Evolutionary conservation across 1,140 invertebrate genomes (phyloP), one percentile per base, ranked within the genome.

Genomic region (Zaprionus camerounensis): DNA sequence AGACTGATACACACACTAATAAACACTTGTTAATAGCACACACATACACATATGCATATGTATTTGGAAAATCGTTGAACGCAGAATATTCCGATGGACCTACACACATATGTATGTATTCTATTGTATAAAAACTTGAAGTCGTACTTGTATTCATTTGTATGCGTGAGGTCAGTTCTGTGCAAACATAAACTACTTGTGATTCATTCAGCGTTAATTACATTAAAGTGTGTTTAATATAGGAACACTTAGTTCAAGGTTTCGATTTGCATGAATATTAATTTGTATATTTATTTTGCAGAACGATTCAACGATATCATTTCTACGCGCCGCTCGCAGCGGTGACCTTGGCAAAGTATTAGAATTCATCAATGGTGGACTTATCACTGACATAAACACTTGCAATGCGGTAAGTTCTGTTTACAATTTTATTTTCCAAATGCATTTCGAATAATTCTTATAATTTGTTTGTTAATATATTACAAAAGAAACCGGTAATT

Each of bases 311-410:
- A 97, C 96, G 83, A 97, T 96, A 80, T 95, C 96, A 61, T 97
- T 99, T 94, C 94, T 99, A 70, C 94, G 99, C 73, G 99, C 99
- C 76, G 99, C 99, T 51, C 95, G 99, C 73, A 98, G 98, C 69
- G 99, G 99, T 28, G 98, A 99, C 92, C 94, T 99, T 73, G 97
- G 98, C 76, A 99, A 99, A 93, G 97, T 99, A 13, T 94, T 99
- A 79, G 98, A 99, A 92, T 97, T 98, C 81, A 94, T 99, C 46
- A 98, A 99, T 93, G 96, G 96, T 56, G 97, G 96, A 71, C 97
- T 98, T 62, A 94, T 95, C 34, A 94, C 94, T 79, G 98, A 99
- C 92, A 99, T 99, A 82, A 99, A 99, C 94, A 97, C 98, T 65
- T 98, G 97, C 92, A 99, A 99, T 94, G 97, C 98, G 84, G 98